A percentile compares a stretch with the other conserved stretches of the same genome.
Conservation (phyloP, 2,888 invertebrate species). For the Habroteleia sp. region DNA sequence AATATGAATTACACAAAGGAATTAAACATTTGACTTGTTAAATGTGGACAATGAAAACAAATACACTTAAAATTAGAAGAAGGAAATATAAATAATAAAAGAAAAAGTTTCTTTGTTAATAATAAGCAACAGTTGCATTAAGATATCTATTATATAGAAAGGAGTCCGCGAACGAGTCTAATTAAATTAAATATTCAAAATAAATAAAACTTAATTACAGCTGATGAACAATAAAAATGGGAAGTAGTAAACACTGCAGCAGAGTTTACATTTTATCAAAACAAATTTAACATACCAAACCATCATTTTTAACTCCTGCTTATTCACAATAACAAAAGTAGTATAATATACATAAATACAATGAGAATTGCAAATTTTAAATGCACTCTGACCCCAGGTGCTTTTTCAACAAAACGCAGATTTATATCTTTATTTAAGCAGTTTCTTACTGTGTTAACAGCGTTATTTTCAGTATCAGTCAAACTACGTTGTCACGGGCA, state of each 20-base stretch:
- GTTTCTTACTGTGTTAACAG: constrained; percentile 22
- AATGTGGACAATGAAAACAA: no score
- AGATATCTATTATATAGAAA: no score
- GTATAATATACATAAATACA: constrained; percentile 42
- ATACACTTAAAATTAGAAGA: no score
- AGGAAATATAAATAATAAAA: no score
- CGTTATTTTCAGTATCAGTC: constrained; percentile 32
- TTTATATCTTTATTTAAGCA: constrained; percentile 50
- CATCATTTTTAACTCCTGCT: constrained; percentile 16
- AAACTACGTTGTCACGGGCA: constrained; percentile 14
- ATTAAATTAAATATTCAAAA: no score
- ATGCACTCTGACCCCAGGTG: constrained; percentile 32
- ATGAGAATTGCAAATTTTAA: constrained; percentile 51
- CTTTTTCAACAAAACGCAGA: constrained; percentile 33
- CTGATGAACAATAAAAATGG: neutral
- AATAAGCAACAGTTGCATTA: no score
- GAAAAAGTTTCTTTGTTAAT: no score
- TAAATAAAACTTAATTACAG: constrained; percentile 14
- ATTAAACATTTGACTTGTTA: no score
- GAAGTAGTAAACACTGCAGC: constrained; percentile 9
- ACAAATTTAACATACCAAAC: constrained; percentile 7
- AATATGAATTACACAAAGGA: no score
- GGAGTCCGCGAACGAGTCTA: no score
- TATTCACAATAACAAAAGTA: constrained; percentile 22
- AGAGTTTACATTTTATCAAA: constrained; percentile 9